Base-by-base conservation (phyloP, 1,140 invertebrate genomes). In the Antheraea pernyi region DNA sequence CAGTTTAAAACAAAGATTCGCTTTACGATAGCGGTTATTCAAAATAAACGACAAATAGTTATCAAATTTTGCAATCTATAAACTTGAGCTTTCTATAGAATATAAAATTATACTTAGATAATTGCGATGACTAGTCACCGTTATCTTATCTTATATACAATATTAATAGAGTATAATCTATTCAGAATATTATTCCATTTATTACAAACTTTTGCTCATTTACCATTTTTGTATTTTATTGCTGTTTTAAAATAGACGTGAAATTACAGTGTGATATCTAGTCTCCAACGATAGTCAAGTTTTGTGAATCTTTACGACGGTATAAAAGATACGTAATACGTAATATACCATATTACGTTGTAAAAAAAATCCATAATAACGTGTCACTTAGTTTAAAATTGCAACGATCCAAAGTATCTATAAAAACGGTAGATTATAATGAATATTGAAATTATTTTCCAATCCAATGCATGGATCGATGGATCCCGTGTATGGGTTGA, bases 61-160 rank as follows among this genome's bases (percentile, higher is more conserved):
- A n/a, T 53, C 5, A 6, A 53, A 53, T n/a, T n/a, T n/a, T n/a
- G n/a, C n/a, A n/a, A n/a, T n/a, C 46, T 53, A 53, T 53, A 42
- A 42, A 42, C 7, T 10, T 53, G 46, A 53, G 46, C 46, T 53
- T 53, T 53, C 46, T 10, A 53, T 53, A 53, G 13, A 53, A 53
- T 16, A 53, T 2, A n/a, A 16, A 53, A 16, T 53, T 53, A 53
- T 53, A 13, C 16, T 53, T 53, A 53, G 16, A 53, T 53, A 53
- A 68, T 74, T 74, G 79, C 79, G 84, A 84, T 80, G 85, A 84
- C 83, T 85, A 85, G 83, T 84, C 84, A 86, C 78, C 64, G 67
- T 77, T 67, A 61, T 76, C 78, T 83, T 81, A 82, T 70, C 37
- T 59, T 76, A 77, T 76, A 75, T 78, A 80, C 75, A 80, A 77